A percentile compares a stretch with the other conserved stretches of the same genome.
These are phyloP conservation scores for Cryptoprocta ferox DNA, from an alignment of 2,797 vertebrate genomes.

Conservation along the genomic window DNA sequence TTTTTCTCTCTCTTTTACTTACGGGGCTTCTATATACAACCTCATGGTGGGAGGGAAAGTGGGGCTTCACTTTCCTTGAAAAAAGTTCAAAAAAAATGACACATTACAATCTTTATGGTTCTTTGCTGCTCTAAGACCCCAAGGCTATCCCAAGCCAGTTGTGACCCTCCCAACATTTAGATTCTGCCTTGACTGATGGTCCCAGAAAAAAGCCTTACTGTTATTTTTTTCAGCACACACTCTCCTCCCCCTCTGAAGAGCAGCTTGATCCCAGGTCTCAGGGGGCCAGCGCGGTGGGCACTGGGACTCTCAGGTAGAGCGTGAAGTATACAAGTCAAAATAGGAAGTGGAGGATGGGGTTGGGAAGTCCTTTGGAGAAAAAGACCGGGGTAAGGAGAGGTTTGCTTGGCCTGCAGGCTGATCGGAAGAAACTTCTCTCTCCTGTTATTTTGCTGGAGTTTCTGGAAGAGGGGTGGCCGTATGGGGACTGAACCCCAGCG, in stretches of 20 bases:
- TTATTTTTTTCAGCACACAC: fast-evolving
- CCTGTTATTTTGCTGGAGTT: not conserved
- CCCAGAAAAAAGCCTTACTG: not conserved
- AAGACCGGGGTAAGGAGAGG: not conserved
- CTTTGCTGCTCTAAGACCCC: not conserved
- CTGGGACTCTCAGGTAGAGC: not conserved
- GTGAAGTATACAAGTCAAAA: not conserved
- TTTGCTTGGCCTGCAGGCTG: not conserved
- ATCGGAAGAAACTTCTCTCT: not conserved
- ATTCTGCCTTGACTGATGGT: not conserved
- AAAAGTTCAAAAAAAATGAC: not conserved
- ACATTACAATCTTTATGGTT: not conserved
- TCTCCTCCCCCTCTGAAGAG: not conserved
- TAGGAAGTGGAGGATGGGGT: not conserved
- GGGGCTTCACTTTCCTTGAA: not conserved
- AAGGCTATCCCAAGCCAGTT: not conserved
- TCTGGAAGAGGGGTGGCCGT: not conserved
- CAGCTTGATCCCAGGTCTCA: not conserved
- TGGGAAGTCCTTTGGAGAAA: not conserved
- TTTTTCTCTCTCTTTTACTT: not conserved
- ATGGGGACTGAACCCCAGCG: not conserved
- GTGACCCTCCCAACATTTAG: not conserved
- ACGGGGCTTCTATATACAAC: not conserved
- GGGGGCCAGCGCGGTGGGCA: not conserved
- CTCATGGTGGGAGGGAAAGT: not conserved